A percentile compares a stretch with the other conserved stretches of the same genome.
phyloP scores from a whole-genome alignment of 2,113 vertebrate species.

The Aptenodytes patagonicus region DNA sequence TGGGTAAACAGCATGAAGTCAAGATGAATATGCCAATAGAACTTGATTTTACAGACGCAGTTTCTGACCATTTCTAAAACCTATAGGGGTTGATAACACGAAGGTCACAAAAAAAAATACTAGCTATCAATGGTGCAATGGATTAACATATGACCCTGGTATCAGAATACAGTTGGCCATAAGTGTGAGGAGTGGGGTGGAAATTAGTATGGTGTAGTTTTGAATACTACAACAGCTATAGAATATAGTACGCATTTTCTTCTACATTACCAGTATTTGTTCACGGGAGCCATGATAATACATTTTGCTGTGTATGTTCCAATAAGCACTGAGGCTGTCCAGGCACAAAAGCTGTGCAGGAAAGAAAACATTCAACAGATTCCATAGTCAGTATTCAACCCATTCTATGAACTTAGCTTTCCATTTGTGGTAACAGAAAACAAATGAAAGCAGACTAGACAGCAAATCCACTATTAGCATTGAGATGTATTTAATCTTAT shows the following conservation, averaged over 20 bases:
- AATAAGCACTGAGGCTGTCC: constrained; percentile 90
- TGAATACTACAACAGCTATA: neutral
- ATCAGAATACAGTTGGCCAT: neutral
- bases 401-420: neutral
- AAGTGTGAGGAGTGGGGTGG: neutral
- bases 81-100: neutral
- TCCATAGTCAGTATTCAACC: neutral
- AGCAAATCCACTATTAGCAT: neutral
- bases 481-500: neutral
- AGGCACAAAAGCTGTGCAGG: constrained; percentile 83
- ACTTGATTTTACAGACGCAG: neutral
- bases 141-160: neutral
- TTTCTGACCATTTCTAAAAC: neutral
- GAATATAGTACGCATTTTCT: neutral
- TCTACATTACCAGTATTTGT: constrained; percentile 84
- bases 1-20: neutral
- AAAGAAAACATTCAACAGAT: neutral
- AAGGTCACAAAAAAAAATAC: neutral
- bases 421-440: neutral
- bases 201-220: neutral
- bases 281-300: constrained; percentile 81
- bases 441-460: neutral
- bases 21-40: neutral
- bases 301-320: constrained; percentile 86
- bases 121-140: neutral